Base-by-base conservation (phyloP, 2,888 invertebrate genomes). In the Pseudococcus longispinus region DNA sequence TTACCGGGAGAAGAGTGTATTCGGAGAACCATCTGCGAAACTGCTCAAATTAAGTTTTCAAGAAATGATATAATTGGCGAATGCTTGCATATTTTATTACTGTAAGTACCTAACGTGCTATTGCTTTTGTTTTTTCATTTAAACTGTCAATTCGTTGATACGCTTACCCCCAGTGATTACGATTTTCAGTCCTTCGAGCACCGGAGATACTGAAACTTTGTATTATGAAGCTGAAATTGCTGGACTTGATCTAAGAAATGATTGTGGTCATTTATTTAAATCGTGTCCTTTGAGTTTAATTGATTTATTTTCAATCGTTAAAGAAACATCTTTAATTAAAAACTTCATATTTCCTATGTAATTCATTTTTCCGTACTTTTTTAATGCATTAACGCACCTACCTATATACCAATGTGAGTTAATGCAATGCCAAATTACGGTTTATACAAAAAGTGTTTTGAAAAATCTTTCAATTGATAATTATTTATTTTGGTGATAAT, bases 11-110 rank as follows among this genome's bases (percentile, higher is more conserved):
- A 94, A 88, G 93, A 93, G 55, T 96, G 96, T 91, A 90, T 96
- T 89, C 91, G 96, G 88, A 93, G 95, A 89, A 93, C 94, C 89
- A 95, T 96, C 90, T 96, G 96, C 90, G 95, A 96, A 90, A 93
- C 94, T 42, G 94, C 95, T 0, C 93, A 94, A 89, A 92, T 93
- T 88, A 93, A 95, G 84, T 93, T 95, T 89, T 92, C 92, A 89
- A 94, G 94, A 74, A 87, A 89, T 89, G 95, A 95, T 6, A 91
- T 96, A 89, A 92, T 95, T 88, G 95, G 94, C 37, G 94, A 96
- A 91, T 92, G 96, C 89, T 91, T 95, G 88, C 94, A 95, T 91
- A 94, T 95, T 89, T 91, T 95, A 90, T 92, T 96, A 90, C 94
- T 94, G 93, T 95, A 91, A 93, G 93, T 77, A n/a, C 15, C 18